Base-by-base conservation (phyloP, 2,797 vertebrate genomes). In the Urosaurus nigricauda region DNA sequence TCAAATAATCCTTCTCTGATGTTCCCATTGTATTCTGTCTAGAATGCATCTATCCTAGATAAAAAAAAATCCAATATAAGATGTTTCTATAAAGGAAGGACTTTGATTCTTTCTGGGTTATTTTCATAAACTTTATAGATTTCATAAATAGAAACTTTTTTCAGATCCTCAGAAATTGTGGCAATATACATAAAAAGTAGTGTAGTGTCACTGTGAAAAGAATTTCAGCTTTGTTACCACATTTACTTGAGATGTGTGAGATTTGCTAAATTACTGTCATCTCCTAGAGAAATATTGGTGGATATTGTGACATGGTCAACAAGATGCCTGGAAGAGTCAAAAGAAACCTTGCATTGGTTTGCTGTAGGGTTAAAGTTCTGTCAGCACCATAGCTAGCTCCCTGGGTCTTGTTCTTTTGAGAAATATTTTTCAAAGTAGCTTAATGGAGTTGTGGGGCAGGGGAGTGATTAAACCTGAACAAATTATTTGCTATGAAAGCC, bases 371-470 rank as follows among this genome's bases (percentile, higher is more conserved):
- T 75, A 32, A 63, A 40, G 17, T 21, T 74, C 29, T 58, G 92
- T 92, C 93, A 88, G 21, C 71, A 84, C 35, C n/a, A 12, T 1
- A 0, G 5, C 88, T 51, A 75, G 84, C 60, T 90, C 79, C 60
- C 17, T 53, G 40, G 1, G 2, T 79, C 21, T 53, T 60, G 16
- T 75, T 79, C 6, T 87, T 90, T 93, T 47, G 32, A 93, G 85
- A 43, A 26, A 88, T 37, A 83, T 1, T 92, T 86, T 87, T 91
- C 90, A 92, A 93, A 93, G 81, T n/a, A 84, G 0, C 84, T 2
- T 1, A 84, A 3, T n/a, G 40, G 40, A 29, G 65, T 32, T 68
- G 29, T 68, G 29, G 2, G 29, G 65, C 11, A 13, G 65, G 37
- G 24, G 3, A 26, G 24, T 29, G 14, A 53, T 53, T 37, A 43